A percentile compares a stretch with the other conserved stretches of the same genome.
Evolutionary conservation across 2,797 vertebrate species (phyloP).

Genomic region (Mastacembelus armatus): DNA sequence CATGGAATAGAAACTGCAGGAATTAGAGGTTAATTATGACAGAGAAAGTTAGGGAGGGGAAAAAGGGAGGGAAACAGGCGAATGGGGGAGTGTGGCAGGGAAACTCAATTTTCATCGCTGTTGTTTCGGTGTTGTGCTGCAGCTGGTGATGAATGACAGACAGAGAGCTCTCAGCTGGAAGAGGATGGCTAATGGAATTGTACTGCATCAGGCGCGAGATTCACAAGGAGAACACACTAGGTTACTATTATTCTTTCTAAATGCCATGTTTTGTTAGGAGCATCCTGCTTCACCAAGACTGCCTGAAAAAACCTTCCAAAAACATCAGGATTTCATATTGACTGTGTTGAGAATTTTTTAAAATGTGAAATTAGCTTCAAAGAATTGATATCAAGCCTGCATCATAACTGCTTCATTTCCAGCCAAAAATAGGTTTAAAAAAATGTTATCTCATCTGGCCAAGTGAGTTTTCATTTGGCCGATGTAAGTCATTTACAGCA

Average conservation of each 20-base stretch:
- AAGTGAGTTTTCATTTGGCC: conserved; percentile 45
- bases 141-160: conserved; percentile 82
- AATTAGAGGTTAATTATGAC: conserved; percentile 82
- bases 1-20: conserved; percentile 71
- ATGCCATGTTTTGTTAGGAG: conserved; percentile 72
- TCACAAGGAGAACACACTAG: conserved; percentile 58
- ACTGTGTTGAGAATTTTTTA: conserved; percentile 43
- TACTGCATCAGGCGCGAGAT: conserved; percentile 69
- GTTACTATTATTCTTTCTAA: conserved; percentile 71
- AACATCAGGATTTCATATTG: conserved; percentile 41
- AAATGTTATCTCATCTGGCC: conserved; percentile 10
- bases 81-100: conserved; percentile 40
- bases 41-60: conserved; percentile 52
- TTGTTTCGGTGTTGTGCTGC: conserved; percentile 73
- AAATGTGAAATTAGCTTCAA: conserved; percentile 34
- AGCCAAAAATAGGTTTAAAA: conserved; percentile 2
- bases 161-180: conserved; percentile 74
- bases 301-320: conserved; percentile 24
- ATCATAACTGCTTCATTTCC: conserved; percentile 14
- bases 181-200: conserved; percentile 80
- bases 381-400: not conserved
- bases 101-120: conserved; percentile 74
- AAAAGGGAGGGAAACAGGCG: conserved; percentile 28
- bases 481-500: conserved; percentile 29
- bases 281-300: conserved; percentile 59